phyloP scores from a whole-genome alignment of 2,113 vertebrate species.

The Anser cygnoides region DNA sequence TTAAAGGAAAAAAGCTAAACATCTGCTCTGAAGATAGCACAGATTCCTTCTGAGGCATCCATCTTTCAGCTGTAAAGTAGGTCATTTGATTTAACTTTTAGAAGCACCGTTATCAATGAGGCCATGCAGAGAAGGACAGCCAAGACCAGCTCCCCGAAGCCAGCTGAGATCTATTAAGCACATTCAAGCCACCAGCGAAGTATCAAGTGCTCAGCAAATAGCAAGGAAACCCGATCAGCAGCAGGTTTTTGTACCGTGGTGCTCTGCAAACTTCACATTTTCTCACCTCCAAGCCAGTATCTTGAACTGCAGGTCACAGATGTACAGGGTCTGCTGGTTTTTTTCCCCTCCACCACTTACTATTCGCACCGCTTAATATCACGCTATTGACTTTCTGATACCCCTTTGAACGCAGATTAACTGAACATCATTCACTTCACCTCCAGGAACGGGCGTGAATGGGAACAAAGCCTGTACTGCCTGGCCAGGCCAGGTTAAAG shows the following conservation, averaged over 20 bases:
- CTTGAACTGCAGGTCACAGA: background rate
- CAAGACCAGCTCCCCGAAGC: background rate
- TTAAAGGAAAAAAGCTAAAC: constrained; percentile 44
- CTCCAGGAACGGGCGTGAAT: background rate
- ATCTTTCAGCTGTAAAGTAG: constrained; percentile 47
- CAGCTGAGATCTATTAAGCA: background rate
- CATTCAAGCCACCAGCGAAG: background rate
- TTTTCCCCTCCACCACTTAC: background rate
- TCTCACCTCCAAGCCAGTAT: background rate
- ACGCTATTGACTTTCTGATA: constrained; percentile 46
- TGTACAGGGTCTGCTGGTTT: fast-evolving
- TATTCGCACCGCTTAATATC: constrained; percentile 38
- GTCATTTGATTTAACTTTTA: constrained; percentile 50
- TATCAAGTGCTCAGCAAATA: constrained; percentile 2
- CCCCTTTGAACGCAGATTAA: constrained; percentile 45
- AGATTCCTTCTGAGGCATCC: constrained; percentile 41
- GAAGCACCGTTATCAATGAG: constrained; percentile 2
- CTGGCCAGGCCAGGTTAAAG: background rate
- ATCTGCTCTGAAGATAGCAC: constrained; percentile 46
- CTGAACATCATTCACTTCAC: constrained; percentile 16
- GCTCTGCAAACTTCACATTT: background rate
- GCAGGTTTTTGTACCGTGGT: background rate
- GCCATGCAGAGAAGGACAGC: background rate
- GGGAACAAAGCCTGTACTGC: background rate
- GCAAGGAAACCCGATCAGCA: background rate